A percentile compares a stretch with the other conserved stretches of the same genome.
Evolutionary conservation across 2,797 vertebrate species (phyloP).

Genomic region (Lates japonicus): DNA sequence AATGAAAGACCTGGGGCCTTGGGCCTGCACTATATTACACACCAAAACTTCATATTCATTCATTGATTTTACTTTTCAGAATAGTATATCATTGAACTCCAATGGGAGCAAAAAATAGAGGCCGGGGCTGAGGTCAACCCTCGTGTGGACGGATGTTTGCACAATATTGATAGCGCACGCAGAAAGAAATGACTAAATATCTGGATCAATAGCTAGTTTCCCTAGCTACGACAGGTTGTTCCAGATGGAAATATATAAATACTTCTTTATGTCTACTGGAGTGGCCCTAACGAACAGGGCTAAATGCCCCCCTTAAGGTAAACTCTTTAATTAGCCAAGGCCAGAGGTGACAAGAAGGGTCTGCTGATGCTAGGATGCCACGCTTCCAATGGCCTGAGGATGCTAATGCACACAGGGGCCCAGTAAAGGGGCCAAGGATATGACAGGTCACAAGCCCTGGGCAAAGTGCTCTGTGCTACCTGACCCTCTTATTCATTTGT

Average conservation of each 20-base stretch:
- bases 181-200: conserved; percentile 99
- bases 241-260: conserved; percentile 95
- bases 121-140: conserved; percentile 95
- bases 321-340: conserved; percentile 98
- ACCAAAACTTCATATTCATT: conserved; percentile 98
- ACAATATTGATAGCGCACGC: conserved; percentile 94
- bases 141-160: conserved; percentile 91
- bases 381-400: conserved; percentile 81
- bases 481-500: conserved; percentile 77
- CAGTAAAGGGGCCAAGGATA: conserved; percentile 72
- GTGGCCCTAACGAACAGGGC: conserved; percentile 93
- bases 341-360: conserved; percentile 90
- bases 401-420: conserved; percentile 83
- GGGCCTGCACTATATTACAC: conserved; percentile 93
- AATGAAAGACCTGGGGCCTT: conserved; percentile 88
- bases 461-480: conserved; percentile 62
- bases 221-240: conserved; percentile 91
- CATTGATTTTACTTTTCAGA: conserved; percentile 98
- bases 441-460: conserved; percentile 74
- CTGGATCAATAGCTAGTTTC: conserved; percentile 99
- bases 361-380: conserved; percentile 85
- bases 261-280: conserved; percentile 94
- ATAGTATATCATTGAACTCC: conserved; percentile 99
- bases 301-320: conserved; percentile 98
- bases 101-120: conserved; percentile 93